phyloP scores from a whole-genome alignment of 2,888 invertebrate genomes.

The Temnothorax ravouxi region DNA sequence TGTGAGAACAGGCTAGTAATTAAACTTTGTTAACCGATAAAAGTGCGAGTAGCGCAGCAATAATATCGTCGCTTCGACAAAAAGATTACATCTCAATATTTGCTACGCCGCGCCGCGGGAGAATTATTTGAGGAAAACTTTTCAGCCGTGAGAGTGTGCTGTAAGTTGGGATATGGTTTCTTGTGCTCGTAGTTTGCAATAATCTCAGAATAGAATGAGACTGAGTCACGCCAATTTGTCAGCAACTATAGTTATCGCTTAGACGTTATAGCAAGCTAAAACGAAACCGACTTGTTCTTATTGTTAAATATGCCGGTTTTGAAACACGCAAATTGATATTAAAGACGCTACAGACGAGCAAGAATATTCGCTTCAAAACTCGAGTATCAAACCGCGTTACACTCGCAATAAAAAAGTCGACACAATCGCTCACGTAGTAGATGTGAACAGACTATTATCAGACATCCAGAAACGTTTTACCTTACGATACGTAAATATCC shows the following conservation, averaged over 20 bases:
- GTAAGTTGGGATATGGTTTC: background rate
- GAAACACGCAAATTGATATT: background rate
- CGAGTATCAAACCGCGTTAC: background rate
- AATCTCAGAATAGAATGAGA: constrained; percentile 3
- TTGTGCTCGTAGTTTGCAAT: constrained; percentile 4
- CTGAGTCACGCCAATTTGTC: constrained; percentile 21
- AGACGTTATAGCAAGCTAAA: background rate
- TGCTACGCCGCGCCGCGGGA: background rate
- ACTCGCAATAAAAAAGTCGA: background rate
- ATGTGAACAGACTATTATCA: constrained; percentile 19
- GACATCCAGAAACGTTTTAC: background rate
- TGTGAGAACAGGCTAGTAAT: constrained; percentile 30
- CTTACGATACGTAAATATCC: constrained; percentile 9
- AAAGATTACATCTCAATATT: constrained; percentile 40
- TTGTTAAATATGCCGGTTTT: background rate
- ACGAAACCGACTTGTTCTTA: background rate
- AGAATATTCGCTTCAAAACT: background rate
- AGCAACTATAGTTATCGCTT: constrained; percentile 1
- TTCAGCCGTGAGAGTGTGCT: background rate
- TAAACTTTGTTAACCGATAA: constrained; percentile 49
- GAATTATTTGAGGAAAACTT: constrained; percentile 21
- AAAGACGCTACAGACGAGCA: background rate
- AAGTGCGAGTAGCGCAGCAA: constrained; percentile 17
- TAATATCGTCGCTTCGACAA: constrained; percentile 21
- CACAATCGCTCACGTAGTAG: background rate